Conservation (phyloP, 35 echinoderm and acorn worm species). For the Heliocidaris erythrogramma region DNA sequence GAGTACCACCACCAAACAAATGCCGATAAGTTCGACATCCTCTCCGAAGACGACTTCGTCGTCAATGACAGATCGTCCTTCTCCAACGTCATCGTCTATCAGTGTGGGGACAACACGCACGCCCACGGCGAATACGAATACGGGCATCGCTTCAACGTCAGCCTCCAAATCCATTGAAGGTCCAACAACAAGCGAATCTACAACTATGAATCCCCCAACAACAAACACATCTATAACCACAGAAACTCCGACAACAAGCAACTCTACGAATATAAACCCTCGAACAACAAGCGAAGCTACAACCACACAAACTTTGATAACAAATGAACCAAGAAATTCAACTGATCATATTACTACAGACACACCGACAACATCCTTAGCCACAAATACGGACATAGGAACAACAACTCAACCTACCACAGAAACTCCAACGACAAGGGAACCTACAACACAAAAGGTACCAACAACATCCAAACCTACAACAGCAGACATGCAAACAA, state of each 20-base stretch:
- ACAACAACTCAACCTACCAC: too few species aligned
- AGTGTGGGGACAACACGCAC: not conserved
- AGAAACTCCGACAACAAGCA: not conserved
- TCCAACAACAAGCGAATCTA: not conserved
- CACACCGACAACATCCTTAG: too few species aligned
- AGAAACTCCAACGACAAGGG: too few species aligned
- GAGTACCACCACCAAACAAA: too few species aligned
- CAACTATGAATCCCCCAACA: not conserved
- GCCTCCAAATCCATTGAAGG: not conserved
- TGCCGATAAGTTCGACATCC: not conserved
- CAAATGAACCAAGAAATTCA: too few species aligned
- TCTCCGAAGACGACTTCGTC: not conserved
- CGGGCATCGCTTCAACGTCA: not conserved
- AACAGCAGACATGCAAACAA: too few species aligned
- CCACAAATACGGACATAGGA: too few species aligned
- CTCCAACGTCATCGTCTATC: not conserved
- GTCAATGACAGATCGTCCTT: not conserved
- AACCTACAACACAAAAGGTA: too few species aligned
- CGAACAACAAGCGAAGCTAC: not conserved
- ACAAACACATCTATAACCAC: not conserved
- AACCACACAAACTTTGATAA: not conserved
- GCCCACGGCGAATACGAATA: not conserved
- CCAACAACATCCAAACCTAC: too few species aligned
- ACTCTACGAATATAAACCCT: too few species aligned
- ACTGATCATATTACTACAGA: too few species aligned